A percentile compares a stretch with the other conserved stretches of the same genome.
These are phyloP conservation scores for Leptopterna dolabrata DNA, from an alignment of 2,888 invertebrate species.

Conservation along the genomic window DNA sequence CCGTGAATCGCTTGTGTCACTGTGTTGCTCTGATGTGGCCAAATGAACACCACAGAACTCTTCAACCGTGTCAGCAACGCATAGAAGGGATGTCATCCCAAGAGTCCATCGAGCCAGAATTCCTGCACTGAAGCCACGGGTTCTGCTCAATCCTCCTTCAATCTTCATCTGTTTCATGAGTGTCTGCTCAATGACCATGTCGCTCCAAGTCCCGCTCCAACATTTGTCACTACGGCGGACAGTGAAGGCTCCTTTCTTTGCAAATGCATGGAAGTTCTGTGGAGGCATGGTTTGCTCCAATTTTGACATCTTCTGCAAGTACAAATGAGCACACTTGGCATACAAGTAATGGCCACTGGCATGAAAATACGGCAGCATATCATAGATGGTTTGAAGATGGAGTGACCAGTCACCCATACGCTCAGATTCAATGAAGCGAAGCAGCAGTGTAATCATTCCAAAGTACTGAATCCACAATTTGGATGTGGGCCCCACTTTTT, in stretches of 20 bases:
- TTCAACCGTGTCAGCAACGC: neutral
- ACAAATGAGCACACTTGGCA: neutral
- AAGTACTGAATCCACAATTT: conserved; percentile 13
- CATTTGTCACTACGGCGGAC: neutral
- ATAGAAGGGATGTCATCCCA: neutral
- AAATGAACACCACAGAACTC: neutral
- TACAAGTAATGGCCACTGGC: neutral
- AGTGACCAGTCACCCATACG: neutral
- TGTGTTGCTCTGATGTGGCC: neutral
- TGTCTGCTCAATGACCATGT: neutral
- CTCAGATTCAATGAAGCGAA: conserved; percentile 44
- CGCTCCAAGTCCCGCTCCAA: neutral
- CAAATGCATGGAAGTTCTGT: neutral
- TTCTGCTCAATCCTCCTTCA: neutral
- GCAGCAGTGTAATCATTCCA: conserved; percentile 25
- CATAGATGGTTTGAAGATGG: neutral
- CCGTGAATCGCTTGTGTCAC: neutral
- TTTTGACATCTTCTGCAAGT: neutral
- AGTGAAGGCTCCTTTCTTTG: neutral
- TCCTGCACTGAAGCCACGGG: neutral
- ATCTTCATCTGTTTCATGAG: neutral
- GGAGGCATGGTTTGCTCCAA: neutral
- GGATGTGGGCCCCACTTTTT: neutral
- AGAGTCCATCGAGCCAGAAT: neutral
- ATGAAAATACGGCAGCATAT: neutral